Evolutionary conservation across 1,140 invertebrate genomes (phyloP), one percentile per base, ranked within the genome.

Genomic region (Muscidifurax raptorellus): DNA sequence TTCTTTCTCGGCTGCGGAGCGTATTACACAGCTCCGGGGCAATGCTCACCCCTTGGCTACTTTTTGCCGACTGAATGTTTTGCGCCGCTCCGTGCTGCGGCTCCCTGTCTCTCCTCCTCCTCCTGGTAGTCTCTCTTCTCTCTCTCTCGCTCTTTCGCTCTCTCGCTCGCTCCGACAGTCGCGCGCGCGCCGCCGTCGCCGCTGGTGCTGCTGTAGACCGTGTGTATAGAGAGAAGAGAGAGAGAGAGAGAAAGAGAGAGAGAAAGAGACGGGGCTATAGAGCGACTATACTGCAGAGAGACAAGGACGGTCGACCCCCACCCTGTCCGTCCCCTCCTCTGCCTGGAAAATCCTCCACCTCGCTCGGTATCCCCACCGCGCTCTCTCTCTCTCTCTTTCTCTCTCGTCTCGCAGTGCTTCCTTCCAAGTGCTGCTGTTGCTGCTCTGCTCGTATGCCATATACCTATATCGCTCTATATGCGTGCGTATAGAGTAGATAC

Each of bases 21-120:
- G 36, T 30, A 30, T 74, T 44, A 84, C 86, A 88, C 85, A 7
- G 5, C 88, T 89, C 77, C 89, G 89, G 90, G 90, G 88, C 91
- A 89, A 91, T 92, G 92, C 89, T 92, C 90, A 93, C 91, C 92
- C 92, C 92, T 92, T 92, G 92, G 90, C 91, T 93, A 93, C 92
- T 93, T 93, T 93, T 93, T 93, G 92, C 92, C 92, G 92, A 93
- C 92, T 93, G 91, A 93, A 93, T 93, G 92, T 93, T 93, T 93
- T 93, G 91, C 91, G 91, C 90, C 86, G 88, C 86, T 86, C 87
- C 87, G 88, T 87, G 88, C 78, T 71, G 66, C 59, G 28, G 67
- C 47, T 80, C 71, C 36, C 71, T 30, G 28, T 7, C 44, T 52
- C 80, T 64, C 47, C 27, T 36, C 80, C 71, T 66, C 69, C 12